Evolutionary conservation across 1,140 invertebrate species (phyloP).

Genomic region (Anthonomus grandis): DNA sequence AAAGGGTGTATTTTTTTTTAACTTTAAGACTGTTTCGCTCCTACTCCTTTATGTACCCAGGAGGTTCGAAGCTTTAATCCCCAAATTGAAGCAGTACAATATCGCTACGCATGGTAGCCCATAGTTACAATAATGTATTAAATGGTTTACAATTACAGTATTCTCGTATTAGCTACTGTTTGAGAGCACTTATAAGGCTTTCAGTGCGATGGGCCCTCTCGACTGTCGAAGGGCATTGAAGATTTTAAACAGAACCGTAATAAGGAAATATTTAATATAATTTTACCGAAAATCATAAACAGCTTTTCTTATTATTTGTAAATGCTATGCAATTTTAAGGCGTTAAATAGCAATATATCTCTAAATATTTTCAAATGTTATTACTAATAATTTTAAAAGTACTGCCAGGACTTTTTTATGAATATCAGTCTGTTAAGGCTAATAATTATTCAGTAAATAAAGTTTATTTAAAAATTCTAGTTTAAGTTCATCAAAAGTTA

Average conservation of each 20-base stretch:
- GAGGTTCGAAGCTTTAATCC: conserved; percentile 5
- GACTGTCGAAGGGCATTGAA: background rate
- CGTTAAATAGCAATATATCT: no score
- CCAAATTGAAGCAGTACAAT: conserved; percentile 15
- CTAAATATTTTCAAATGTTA: no score
- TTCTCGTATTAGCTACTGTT: conserved; percentile 16
- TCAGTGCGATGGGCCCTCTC: background rate
- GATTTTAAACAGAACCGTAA: conserved; percentile 1
- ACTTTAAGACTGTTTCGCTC: background rate
- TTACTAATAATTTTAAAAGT: no score
- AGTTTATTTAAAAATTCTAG: no score
- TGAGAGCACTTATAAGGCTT: conserved; percentile 8
- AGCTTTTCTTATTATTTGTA: no score
- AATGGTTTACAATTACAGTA: conserved; percentile 16
- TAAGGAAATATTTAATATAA: background rate
- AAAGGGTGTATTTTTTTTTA: no score
- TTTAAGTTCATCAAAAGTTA: no score
- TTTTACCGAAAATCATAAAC: no score
- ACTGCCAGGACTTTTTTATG: no score
- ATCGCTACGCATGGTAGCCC: conserved; percentile 5
- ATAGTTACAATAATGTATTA: conserved; percentile 1
- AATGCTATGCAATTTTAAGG: no score
- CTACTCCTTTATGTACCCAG: background rate
- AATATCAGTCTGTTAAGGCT: no score
- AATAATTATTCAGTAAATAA: no score